Conservation (phyloP, 2,888 invertebrate genomes). For the Nematopogon swammerdamellus region DNA sequence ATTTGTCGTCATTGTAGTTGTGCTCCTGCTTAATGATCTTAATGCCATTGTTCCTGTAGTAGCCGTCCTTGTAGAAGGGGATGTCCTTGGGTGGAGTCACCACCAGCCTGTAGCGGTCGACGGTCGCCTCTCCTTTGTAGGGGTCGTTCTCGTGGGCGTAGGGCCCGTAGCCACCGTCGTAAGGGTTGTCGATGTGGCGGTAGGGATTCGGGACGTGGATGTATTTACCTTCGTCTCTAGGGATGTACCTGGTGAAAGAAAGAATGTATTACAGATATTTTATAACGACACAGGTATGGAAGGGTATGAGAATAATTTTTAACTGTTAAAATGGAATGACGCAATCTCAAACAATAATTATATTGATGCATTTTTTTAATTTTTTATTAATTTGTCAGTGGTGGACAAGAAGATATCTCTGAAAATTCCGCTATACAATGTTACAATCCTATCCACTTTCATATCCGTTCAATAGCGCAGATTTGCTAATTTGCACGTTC, state of each 20-base stretch:
- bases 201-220: constrained; percentile 52
- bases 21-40: constrained; percentile 48
- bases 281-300: too few species aligned
- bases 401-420: too few species aligned
- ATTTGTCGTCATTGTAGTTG: constrained; percentile 47
- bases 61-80: constrained; percentile 47
- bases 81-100: constrained; percentile 31
- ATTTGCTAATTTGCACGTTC: too few species aligned
- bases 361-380: too few species aligned
- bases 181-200: constrained; percentile 48
- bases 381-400: too few species aligned
- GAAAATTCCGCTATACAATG: too few species aligned
- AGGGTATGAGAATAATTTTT: too few species aligned
- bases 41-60: constrained; percentile 51
- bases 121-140: constrained; percentile 43
- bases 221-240: constrained; percentile 48
- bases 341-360: too few species aligned
- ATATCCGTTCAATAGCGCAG: too few species aligned
- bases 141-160: constrained; percentile 45
- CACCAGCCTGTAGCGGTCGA: constrained; percentile 34
- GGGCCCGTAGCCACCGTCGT: constrained; percentile 37
- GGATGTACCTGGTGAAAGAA: constrained; percentile 35
- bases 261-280: too few species aligned
- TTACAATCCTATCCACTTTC: too few species aligned
- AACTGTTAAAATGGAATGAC: too few species aligned